A percentile compares a stretch with the other conserved stretches of the same genome.
Evolutionary conservation across 1,140 invertebrate genomes (phyloP).

Genomic region (Drosophila leontia): DNA sequence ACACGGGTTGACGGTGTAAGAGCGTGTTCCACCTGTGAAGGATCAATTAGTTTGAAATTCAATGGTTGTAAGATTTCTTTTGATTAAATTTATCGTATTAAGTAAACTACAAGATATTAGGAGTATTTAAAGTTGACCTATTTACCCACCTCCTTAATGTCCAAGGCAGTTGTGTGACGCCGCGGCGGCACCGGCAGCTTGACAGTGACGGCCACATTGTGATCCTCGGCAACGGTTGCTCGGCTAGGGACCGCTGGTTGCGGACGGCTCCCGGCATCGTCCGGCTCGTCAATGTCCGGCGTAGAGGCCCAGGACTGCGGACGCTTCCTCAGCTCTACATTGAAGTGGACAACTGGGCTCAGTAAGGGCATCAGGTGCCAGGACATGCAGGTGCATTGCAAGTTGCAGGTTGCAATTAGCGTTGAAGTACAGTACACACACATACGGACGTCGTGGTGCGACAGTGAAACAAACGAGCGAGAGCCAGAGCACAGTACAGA

Average conservation of each 20-base stretch:
- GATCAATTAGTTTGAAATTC: background rate
- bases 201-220: conserved; percentile 87
- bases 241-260: conserved; percentile 15
- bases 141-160: conserved; percentile 85
- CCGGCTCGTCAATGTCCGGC: conserved; percentile 87
- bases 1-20: conserved; percentile 84
- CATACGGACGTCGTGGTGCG: conserved; percentile 21
- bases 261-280: conserved; percentile 22
- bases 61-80: too few species aligned
- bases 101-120: too few species aligned
- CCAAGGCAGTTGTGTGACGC: conserved; percentile 86
- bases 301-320: conserved; percentile 90
- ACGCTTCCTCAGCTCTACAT: conserved; percentile 83
- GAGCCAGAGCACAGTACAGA: conserved; percentile 36
- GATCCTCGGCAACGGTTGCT: conserved; percentile 47
- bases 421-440: conserved; percentile 18
- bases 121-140: too few species aligned
- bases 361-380: conserved; percentile 64
- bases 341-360: conserved; percentile 87
- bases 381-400: conserved; percentile 46
- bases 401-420: conserved; percentile 44
- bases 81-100: too few species aligned
- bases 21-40: conserved; percentile 68
- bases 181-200: conserved; percentile 88
- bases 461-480: conserved; percentile 38